Percentiles rank a stretch among this genome's conserved stretches.
These are phyloP conservation scores for Cecropterus lyciades DNA, from an alignment of 1,140 invertebrate genomes.

Conservation along the genomic window DNA sequence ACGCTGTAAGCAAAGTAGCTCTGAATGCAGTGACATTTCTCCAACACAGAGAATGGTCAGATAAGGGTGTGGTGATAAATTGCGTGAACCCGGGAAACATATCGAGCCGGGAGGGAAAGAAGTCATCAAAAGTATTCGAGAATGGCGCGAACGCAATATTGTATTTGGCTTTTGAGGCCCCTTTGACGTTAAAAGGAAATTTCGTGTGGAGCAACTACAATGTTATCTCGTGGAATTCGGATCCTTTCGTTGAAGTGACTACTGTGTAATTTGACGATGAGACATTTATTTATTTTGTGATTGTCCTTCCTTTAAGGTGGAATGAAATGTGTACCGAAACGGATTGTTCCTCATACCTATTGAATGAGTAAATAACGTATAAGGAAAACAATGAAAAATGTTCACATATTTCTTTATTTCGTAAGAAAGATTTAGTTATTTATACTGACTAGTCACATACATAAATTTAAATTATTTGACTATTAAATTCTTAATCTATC, in stretches of 20 bases:
- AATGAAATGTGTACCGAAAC: conserved; percentile 9
- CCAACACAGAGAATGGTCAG: conserved; percentile 70
- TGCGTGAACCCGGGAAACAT: conserved; percentile 74
- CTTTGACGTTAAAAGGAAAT: conserved; percentile 72
- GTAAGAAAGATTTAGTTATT: too few relatives aligned
- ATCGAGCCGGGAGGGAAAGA: conserved; percentile 59
- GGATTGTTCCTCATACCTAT: conserved; percentile 5
- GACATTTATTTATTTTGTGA: conserved; percentile 15
- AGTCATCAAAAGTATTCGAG: conserved; percentile 66
- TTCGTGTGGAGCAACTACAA: conserved; percentile 80
- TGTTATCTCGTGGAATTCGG: conserved; percentile 76
- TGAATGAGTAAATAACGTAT: neutral
- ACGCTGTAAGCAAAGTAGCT: conserved; percentile 74
- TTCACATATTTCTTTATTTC: neutral
- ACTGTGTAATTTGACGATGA: conserved; percentile 54
- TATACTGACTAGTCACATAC: too few relatives aligned
- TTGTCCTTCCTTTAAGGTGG: conserved; percentile 1
- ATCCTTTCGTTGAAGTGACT: conserved; percentile 74
- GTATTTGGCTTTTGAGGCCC: conserved; percentile 73
- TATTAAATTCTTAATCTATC: too few relatives aligned
- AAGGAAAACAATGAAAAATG: neutral
- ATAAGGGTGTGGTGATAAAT: conserved; percentile 69
- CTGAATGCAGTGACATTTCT: conserved; percentile 74
- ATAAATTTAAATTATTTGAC: too few relatives aligned
- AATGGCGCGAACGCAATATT: conserved; percentile 77